Base-by-base conservation (phyloP, 2,888 invertebrate species). In the Zele albiditarsus region DNA sequence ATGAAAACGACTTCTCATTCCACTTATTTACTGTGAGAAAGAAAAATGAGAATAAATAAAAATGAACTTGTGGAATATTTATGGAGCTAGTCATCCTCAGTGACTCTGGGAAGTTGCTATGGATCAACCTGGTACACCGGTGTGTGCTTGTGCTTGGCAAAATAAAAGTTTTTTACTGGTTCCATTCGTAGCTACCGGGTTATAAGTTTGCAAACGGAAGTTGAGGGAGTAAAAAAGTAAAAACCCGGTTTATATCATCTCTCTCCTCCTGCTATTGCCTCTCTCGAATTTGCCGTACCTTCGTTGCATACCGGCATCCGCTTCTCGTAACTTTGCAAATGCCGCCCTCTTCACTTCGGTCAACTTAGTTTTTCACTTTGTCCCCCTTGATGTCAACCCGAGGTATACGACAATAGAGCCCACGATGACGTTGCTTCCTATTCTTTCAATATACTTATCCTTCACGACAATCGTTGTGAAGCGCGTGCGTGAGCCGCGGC, bases 351-450 rank as follows among this genome's bases (percentile, higher is more conserved):
- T 76, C 80, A 75, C 76, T 76, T 78, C 12, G 79, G 80, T 80
- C 76, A 82, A 82, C 81, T 82, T 76, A 81, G 82, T 81, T 83
- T 81, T 78, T 73, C 82, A 78, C 79, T 80, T 71, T 71, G 77
- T 79, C 77, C 62, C 25, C 75, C 63, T 42, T 70, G 76, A 53
- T 53, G 20, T 53, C 53, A 20, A 4, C 53, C 20, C 5, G n/a
- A 16, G 14, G 5, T 6, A 53, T 6, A 53, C 77, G 74, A 79
- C 81, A 80, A 79, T 80, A 71, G 71, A 76, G 65, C 73, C 68
- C 73, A 70, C 78, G 75, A 80, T 80, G 79, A 81, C 80, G 73
- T 67, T 74, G 69, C 57, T 66, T 58, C 20, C 23, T 23, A 53
- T 20, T 20, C 23, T 6, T 53, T 20, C 23, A 23, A 53, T 53